Evolutionary conservation across 2,888 invertebrate species (phyloP), one percentile per base, ranked within the genome.

Genomic region (Eupelmus urozonus): DNA sequence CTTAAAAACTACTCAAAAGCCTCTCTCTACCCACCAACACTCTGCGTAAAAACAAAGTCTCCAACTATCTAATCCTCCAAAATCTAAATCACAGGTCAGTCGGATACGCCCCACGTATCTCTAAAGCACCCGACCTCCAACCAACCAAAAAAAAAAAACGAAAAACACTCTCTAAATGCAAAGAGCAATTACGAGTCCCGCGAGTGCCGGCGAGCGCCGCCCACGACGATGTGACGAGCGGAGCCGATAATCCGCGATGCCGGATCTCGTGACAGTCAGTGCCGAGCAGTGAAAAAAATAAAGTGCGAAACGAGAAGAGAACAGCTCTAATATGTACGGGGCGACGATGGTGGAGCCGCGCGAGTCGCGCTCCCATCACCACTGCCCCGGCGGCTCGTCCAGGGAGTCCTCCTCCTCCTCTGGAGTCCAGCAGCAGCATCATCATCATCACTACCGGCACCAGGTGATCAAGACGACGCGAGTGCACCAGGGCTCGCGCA

Each of bases 391-490:
- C 20, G 18, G 29, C 13, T 49, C 60, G 9, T 49, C 45, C 57
- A 49, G n/a, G n/a, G n/a, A n/a, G n/a, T n/a, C n/a, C n/a, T 42
- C 42, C 69, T 25, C 55, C 1, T 16, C 3, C 75, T 45, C 13
- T 3, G 16, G n/a, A 59, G 11, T 81, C 20, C 71, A 82, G 5
- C 82, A 80, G 40, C 85, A 84, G 53, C 82, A 83, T 4, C 86
- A 86, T 57, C 85, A 85, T 29, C 86, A 85, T 16, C 87, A 87
- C 11, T 86, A 87, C 70, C 87, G 88, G 81, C 87, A 86, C 65
- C 88, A 89, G 74, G 85, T 89, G 83, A 85, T 89, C 79, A 87
- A 86, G 82, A 89, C 89, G 27, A 89, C 89, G 20, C 85, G 85
- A 76, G 87, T 88, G 67, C 89, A 89, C 55, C 89, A 89, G 62